A percentile compares a stretch with the other conserved stretches of the same genome.
phyloP scores from a whole-genome alignment of 2,113 vertebrate species.

The Pollachius pollachius region DNA sequence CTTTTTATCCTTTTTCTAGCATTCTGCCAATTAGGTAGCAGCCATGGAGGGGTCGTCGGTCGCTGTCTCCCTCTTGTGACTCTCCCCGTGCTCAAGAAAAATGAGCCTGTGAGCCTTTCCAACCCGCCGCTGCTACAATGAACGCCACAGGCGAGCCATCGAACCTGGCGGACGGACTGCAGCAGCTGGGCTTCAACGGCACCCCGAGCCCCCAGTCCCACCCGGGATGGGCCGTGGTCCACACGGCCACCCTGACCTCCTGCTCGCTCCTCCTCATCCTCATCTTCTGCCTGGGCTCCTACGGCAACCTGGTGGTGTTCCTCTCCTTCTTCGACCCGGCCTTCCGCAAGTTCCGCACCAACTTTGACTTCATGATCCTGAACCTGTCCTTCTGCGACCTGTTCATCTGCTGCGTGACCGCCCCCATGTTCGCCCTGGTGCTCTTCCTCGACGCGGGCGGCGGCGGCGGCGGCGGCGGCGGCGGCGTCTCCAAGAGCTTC shows the following conservation, averaged over 20 bases:
- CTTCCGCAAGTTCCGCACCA: constrained; percentile 92
- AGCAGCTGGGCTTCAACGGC: constrained; percentile 63
- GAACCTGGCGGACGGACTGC: constrained; percentile 66
- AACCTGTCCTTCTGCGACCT: constrained; percentile 96
- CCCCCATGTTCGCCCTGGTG: constrained; percentile 90
- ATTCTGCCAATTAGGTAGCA: too few species aligned
- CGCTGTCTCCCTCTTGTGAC: too few species aligned
- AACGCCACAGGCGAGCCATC: constrained; percentile 76
- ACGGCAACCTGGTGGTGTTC: constrained; percentile 93
- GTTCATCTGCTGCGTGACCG: constrained; percentile 89
- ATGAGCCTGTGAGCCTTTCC: constrained; percentile 3
- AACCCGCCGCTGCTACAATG: constrained; percentile 71
- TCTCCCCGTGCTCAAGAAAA: too few species aligned
- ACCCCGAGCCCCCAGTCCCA: constrained; percentile 44
- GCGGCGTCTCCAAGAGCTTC: constrained; percentile 81
- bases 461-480: constrained; percentile 55
- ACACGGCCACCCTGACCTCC: constrained; percentile 82
- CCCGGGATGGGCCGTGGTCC: constrained; percentile 75
- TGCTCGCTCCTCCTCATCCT: constrained; percentile 84
- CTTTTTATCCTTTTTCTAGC: too few species aligned
- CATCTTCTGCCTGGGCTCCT: constrained; percentile 92
- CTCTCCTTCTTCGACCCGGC: constrained; percentile 94
- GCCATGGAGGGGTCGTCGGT: too few species aligned
- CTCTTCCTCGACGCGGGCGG: constrained; percentile 81
- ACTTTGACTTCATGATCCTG: constrained; percentile 97